Conservation (phyloP, 2,113 vertebrate species). For the Dasypus novemcinctus region DNA sequence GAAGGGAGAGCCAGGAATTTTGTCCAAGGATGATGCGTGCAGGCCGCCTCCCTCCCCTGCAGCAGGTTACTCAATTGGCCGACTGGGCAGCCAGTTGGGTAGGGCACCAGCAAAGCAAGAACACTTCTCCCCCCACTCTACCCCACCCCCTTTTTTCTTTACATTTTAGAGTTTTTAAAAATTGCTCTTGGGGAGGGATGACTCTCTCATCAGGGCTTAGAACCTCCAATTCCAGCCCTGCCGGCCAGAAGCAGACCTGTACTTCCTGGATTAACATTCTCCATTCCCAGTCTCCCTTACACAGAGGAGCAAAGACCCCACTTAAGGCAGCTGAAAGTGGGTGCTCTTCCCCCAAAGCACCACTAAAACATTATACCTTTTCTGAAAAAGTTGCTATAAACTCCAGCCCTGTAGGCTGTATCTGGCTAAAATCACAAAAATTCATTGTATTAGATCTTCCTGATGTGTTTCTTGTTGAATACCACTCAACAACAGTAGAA, state of each 20-base stretch:
- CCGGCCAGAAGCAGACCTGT: not conserved
- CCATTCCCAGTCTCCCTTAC: not conserved
- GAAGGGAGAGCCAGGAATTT: constrained; percentile 35
- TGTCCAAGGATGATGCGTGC: not conserved
- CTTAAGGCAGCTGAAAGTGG: accelerated
- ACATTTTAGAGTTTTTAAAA: not conserved
- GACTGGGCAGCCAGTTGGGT: not conserved
- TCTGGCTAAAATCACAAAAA: not conserved
- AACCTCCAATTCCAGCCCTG: not conserved
- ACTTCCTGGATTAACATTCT: not conserved
- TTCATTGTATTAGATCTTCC: not conserved
- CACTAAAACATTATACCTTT: not conserved
- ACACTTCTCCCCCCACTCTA: not conserved
- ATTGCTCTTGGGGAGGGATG: not conserved
- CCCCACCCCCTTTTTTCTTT: not conserved
- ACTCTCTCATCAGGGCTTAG: not conserved
- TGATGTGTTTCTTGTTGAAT: not conserved
- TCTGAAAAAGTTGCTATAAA: not conserved
- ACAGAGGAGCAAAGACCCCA: not conserved
- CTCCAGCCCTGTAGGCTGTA: not conserved
- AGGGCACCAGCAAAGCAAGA: not conserved
- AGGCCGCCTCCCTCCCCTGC: not conserved
- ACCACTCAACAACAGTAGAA: too few relatives aligned
- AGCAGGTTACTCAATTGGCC: not conserved
- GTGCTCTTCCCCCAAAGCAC: not conserved